These are phyloP conservation scores for Daboia siamensis DNA, from an alignment of 2,113 vertebrate genomes.

Conservation along the genomic window DNA sequence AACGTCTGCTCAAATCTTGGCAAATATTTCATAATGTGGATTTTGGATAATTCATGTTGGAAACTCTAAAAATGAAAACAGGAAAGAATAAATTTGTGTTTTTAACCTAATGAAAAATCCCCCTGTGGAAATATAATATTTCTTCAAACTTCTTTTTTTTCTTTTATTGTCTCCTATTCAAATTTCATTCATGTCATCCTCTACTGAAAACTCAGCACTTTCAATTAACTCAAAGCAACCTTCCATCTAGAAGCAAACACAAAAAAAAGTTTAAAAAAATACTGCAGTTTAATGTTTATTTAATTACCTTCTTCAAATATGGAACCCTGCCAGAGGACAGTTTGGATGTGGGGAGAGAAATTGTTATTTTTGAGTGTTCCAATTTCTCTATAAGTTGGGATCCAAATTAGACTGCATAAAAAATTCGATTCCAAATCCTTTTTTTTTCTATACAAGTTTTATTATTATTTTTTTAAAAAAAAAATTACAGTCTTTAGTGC, in stretches of 20 bases:
- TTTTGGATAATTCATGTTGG: background rate
- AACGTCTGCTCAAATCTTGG: background rate
- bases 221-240: background rate
- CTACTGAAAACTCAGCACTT: background rate
- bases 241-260: background rate
- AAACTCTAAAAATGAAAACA: background rate
- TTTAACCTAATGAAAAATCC: background rate
- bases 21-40: background rate
- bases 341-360: background rate
- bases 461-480: too few relatives aligned
- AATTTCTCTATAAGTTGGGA: background rate
- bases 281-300: background rate
- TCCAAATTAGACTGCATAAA: background rate
- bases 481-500: too few relatives aligned
- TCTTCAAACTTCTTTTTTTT: background rate
- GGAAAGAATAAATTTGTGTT: background rate
- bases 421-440: background rate
- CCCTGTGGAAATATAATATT: background rate
- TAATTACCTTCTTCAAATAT: conserved; percentile 20
- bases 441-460: too few relatives aligned
- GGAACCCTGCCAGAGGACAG: background rate
- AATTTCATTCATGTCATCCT: background rate
- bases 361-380: background rate
- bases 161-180: background rate
- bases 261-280: background rate